Base-by-base conservation (phyloP, 2,797 vertebrate genomes). In the Epinephelus awoara region DNA sequence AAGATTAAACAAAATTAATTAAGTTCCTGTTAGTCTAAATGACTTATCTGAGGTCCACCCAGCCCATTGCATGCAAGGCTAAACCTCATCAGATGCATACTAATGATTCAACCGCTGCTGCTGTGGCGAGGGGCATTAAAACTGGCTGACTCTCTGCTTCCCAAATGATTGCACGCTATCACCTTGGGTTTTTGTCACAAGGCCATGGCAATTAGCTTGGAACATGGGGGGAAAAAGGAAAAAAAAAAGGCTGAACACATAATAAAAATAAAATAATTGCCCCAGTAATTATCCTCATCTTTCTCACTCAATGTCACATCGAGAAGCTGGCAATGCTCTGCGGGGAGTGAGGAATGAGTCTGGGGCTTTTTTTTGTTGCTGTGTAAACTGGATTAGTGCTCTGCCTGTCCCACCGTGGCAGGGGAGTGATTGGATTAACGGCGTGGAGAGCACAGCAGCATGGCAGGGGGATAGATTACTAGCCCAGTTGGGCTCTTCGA, bases 301-400 rank as follows among this genome's bases (percentile, higher is more conserved):
- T 92, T 92, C 86, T 91, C 81, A 85, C 89, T 93, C 91, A 89
- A 87, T 88, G 92, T 92, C 92, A 92, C 87, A 81, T 71, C 19
- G 86, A 85, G 89, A 83, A 67, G 85, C 87, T 84, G 88, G 85
- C 84, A 77, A 77, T 75, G 84, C 83, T 87, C 89, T 81, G 79
- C 38, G 57, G 89, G 87, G 88, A 91, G 86, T 83, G 87, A 90
- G 88, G 74, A 89, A 93, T 87, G 85, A 89, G 88, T 90, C 87
- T 85, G 82, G 81, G 87, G 67, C 69, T 83, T 90, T 93, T 92
- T 92, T 90, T 85, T 84, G 86, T 90, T 92, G 90, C 92, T 85
- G 89, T 94, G 83, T 93, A 94, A 95, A 95, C 93, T 94, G 94
- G 94, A 95, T 95, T 95, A 96, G 89, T 86, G 92, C 90, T 92